Conservation (phyloP, 2,797 vertebrate species). For the Schizothorax lantsangensis region DNA sequence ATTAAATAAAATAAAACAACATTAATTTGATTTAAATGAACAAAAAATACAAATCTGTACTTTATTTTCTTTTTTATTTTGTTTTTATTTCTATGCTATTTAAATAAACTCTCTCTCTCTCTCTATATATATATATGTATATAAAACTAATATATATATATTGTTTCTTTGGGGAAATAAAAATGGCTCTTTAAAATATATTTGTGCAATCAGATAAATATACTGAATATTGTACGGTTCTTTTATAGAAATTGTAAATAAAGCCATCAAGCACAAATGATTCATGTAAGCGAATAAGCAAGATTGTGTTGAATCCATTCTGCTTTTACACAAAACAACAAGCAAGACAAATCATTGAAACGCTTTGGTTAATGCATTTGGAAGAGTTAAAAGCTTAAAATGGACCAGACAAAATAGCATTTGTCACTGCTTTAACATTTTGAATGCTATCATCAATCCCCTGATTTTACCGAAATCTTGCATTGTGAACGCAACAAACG, state of each 20-base stretch:
- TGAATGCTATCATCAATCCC: constrained; percentile 69
- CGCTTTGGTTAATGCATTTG: constrained; percentile 69
- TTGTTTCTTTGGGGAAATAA: background rate
- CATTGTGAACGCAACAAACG: constrained; percentile 68
- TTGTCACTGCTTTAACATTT: constrained; percentile 71
- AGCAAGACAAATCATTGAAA: constrained; percentile 74
- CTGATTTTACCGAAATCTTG: constrained; percentile 70
- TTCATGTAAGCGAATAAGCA: constrained; percentile 19
- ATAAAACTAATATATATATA: background rate
- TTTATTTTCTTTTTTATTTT: too few relatives aligned
- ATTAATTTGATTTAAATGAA: too few relatives aligned
- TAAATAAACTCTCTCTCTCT: too few relatives aligned
- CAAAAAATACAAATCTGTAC: too few relatives aligned
- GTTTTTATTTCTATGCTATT: too few relatives aligned
- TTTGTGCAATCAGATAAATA: constrained; percentile 1
- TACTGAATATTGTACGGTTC: background rate
- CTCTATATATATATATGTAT: too few relatives aligned
- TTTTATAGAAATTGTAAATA: background rate
- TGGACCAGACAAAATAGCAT: constrained; percentile 70
- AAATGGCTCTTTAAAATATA: background rate
- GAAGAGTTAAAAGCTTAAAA: constrained; percentile 71
- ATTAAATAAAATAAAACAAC: background rate
- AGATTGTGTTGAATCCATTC: constrained; percentile 76
- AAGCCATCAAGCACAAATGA: constrained; percentile 18
- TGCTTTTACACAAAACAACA: constrained; percentile 69